Evolutionary conservation across 1,140 invertebrate species (phyloP).

Genomic region (Neodiprion pinetum): DNA sequence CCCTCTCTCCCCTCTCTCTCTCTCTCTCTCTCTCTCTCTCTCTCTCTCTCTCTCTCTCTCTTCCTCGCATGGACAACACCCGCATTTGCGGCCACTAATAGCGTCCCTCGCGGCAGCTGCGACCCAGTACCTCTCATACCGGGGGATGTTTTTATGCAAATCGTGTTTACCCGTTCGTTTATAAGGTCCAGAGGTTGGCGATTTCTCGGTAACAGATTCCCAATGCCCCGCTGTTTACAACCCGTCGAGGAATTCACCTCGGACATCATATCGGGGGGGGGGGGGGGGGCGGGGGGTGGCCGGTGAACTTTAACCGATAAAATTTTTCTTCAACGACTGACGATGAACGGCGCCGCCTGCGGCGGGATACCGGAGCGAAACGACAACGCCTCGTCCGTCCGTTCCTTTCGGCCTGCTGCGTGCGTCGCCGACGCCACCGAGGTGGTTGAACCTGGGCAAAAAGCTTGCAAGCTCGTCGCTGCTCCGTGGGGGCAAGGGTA

Average conservation of each 20-base stretch:
- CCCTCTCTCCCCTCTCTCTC: constrained; percentile 26
- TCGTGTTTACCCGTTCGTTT: background rate
- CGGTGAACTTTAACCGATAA: background rate
- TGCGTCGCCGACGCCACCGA: constrained; percentile 26
- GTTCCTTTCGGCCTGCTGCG: constrained; percentile 33
- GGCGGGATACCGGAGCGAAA: constrained; percentile 13
- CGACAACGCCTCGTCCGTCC: constrained; percentile 40
- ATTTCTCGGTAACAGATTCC: constrained; percentile 19
- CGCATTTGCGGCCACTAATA: background rate
- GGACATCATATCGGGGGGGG: constrained; percentile 12
- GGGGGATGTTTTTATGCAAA: background rate
- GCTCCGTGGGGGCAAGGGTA: constrained; percentile 24
- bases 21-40: constrained; percentile 24
- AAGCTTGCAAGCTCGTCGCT: constrained; percentile 49
- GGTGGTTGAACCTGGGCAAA: constrained; percentile 49
- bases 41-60: constrained; percentile 27
- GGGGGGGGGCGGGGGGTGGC: background rate
- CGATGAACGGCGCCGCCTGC: background rate
- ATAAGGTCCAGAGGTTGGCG: constrained; percentile 10
- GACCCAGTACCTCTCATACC: background rate
- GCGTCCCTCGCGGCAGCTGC: background rate
- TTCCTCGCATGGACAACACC: constrained; percentile 23
- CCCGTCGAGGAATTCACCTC: constrained; percentile 19
- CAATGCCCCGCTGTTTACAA: constrained; percentile 33
- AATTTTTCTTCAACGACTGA: background rate